Evolutionary conservation across 2,888 invertebrate genomes (phyloP), one percentile per base, ranked within the genome.

Genomic region (Ephialtes manifestator): DNA sequence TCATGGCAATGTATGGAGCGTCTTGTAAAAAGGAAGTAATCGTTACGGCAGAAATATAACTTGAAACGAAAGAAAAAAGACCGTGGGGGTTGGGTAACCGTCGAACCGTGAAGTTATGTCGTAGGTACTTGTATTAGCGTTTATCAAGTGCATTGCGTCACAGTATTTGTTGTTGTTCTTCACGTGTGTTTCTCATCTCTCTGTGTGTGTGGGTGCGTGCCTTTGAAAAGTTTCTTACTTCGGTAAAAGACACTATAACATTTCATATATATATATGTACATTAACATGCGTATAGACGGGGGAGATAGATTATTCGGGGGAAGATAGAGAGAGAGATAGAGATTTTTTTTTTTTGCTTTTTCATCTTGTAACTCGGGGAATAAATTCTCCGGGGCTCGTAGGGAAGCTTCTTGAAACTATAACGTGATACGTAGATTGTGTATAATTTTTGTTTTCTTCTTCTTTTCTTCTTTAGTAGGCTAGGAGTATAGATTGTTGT

Each of bases 161-260:
- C 58, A 28, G 10, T 46, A 43, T 46, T 24, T 48, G 39, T 48
- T 39, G 55, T 55, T 53, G 13, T 67, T 70, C 58, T 76, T 46
- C 35, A 63, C 43, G 31, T 24, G 18, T 43, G 43, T 68, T 28
- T 72, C 75, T 77, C 70, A 75, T 55, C 48, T 75, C 31, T 63
- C 31, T 70, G 7, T 75, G 18, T 86, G 86, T 83, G 81, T 87
- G 81, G 84, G 85, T 89, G 89, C 90, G 89, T 89, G 89, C 89
- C 81, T 68, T 79, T 65, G 89, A 90, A 91, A 89, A 90, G 85
- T 89, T 91, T 88, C 89, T 92, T 91, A 92, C 89, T 89, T 89
- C 90, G 89, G 91, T 93, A 93, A 92, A 93, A 92, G 93, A 92
- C 90, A 92, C 91, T 90, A 89, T 93, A 92, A 92, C 91, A 92